Evolutionary conservation across 1,140 invertebrate species (phyloP), one percentile per base, ranked within the genome.

Genomic region (Drosophila sproati): DNA sequence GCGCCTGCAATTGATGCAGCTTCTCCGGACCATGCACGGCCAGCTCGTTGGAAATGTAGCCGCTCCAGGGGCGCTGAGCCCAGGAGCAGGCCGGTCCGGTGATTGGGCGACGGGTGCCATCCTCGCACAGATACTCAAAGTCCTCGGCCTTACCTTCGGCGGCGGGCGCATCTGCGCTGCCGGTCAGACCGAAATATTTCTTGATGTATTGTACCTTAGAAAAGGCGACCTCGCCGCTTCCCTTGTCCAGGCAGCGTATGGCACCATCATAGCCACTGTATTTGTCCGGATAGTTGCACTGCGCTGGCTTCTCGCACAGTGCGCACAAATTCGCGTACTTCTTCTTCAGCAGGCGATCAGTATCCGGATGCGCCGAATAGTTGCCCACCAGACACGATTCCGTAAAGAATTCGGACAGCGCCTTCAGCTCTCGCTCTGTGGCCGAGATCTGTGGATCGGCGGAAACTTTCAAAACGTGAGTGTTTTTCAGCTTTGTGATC

Each of bases 221-320:
- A 93, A 97, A 98, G 3, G 97, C 97, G 1, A 98, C 94, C 66
- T 98, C 94, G 2, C 97, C 97, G 2, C 94, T 94, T 45, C 96
- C 95, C 64, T 96, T 95, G 5, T 95, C 95, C 45, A 98, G 86
- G 93, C 97, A 98, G 10, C 95, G 93, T 20, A 98, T 93, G 3
- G 97, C 96, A 0, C 97, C 97, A 51, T 97, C 95, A 86, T 97
- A 97, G 1, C 97, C 97, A 43, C 96, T 96, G 90, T 94, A 97
- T 45, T 94, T 94, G 85, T 98, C 97, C 4, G 96, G 96, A 69
- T 97, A 97, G 86, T 97, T 96, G 86, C 96, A 98, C 59, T 94
- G 92, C 1, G 94, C 93, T 0, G 96, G 96, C 69, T 96, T 94
- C 75, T 96, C 95, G 86, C 96, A 97, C 1, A 96, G 93, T 2